phyloP scores from a whole-genome alignment of 2,113 vertebrate genomes.

The Crotophaga sulcirostris region DNA sequence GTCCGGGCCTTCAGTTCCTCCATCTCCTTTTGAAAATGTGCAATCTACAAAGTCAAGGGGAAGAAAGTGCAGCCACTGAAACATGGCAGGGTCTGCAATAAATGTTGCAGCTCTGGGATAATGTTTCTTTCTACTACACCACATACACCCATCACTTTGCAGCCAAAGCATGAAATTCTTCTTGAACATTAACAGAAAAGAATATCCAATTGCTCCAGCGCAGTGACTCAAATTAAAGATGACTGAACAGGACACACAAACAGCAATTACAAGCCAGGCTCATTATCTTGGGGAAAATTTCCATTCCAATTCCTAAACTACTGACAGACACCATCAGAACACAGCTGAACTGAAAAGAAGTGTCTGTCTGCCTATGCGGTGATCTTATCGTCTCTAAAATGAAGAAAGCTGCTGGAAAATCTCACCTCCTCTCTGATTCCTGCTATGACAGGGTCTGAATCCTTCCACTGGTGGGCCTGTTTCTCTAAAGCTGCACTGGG shows the following conservation, averaged over 20 bases:
- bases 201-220: background rate
- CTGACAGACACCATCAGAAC: background rate
- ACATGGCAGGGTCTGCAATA: background rate
- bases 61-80: background rate
- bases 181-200: background rate
- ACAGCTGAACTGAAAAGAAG: background rate
- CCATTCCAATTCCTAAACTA: background rate
- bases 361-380: background rate
- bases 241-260: background rate
- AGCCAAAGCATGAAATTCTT: conserved; percentile 3
- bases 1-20: conserved; percentile 88
- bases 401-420: background rate
- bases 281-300: background rate
- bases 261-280: background rate
- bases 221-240: background rate
- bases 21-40: conserved; percentile 94
- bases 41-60: conserved; percentile 75
- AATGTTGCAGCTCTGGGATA: background rate
- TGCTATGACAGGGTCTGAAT: conserved; percentile 87
- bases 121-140: background rate
- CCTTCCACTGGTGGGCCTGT: conserved; percentile 84
- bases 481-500: conserved; percentile 76
- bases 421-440: conserved; percentile 93
- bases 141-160: background rate
- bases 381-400: background rate